Evolutionary conservation across 2,113 vertebrate species (phyloP), one percentile per base, ranked within the genome.

Genomic region (Phycodurus eques): DNA sequence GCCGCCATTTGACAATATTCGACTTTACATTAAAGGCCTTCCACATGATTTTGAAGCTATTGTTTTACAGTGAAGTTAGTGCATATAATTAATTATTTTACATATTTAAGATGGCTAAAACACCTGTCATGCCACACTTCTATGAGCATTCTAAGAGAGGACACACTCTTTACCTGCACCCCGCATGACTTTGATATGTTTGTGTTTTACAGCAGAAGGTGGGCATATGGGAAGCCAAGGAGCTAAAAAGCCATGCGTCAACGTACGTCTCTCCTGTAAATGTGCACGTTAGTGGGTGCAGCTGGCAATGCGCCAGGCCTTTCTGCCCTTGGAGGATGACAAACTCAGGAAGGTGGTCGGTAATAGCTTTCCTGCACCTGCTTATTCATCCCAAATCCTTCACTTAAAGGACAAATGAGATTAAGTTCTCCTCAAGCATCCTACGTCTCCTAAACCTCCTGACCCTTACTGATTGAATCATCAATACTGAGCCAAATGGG

Each of bases 311-410:
- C 74, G 88, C 88, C 91, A 91, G 83, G 62, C 62, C 73, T 73
- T 47, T 80, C 76, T 89, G 90, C 85, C 89, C 88, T 90, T 89
- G 87, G 82, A 79, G 83, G 83, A 87, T 85, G 84, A 83, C 81
- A 85, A 83, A 80, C 78, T 70, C 74, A 73, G 78, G 79, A 73
- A 81, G 80, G 82, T 75, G 80, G 74, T 71, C 65, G 78, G 82
- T 90, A 87, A 91, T 89, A 75, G 80, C 82, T 85, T 86, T 88
- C 74, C 83, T 79, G 88, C 78, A 85, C 85, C 85, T 89, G 87
- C 84, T 88, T 86, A 89, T 88, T 87, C 89, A 89, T 90, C 87
- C 88, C 87, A 86, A 90, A 91, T 87, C 83, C 81, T 83, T 83
- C 82, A 81, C 78, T 90, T 90, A 90, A 91, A 91, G 89, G 87